phyloP scores from a whole-genome alignment of 1,140 invertebrate species.

The Philotrypesis tridentata region DNA sequence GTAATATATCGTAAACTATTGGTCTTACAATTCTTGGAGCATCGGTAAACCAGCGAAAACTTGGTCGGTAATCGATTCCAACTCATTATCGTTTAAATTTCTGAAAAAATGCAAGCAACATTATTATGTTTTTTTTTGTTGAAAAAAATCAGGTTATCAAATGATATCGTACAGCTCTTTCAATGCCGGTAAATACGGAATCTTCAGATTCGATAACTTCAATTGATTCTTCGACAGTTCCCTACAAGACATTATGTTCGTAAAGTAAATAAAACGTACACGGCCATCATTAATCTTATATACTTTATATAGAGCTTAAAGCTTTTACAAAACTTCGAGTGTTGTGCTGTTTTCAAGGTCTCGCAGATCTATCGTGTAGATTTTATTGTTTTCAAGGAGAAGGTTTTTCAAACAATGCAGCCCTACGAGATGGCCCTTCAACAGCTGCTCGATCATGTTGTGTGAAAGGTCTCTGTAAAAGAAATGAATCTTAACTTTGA shows the following conservation, averaged over 20 bases:
- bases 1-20: neutral
- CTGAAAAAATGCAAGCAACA: slow-evolving; percentile 58
- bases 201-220: slow-evolving; percentile 65
- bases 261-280: neutral
- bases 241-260: slow-evolving; percentile 51
- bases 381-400: slow-evolving; percentile 68
- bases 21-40: slow-evolving; percentile 54
- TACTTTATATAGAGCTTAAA: neutral
- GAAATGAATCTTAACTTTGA: slow-evolving; percentile 46
- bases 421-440: slow-evolving; percentile 66
- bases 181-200: slow-evolving; percentile 72
- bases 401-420: slow-evolving; percentile 70
- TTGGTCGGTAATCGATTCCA: slow-evolving; percentile 68
- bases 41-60: slow-evolving; percentile 69
- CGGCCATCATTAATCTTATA: neutral
- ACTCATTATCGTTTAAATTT: slow-evolving; percentile 70
- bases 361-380: slow-evolving; percentile 65
- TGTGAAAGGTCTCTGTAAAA: slow-evolving; percentile 68
- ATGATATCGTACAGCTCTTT: slow-evolving; percentile 74
- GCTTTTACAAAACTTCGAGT: slow-evolving; percentile 70
- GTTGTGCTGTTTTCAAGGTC: slow-evolving; percentile 69
- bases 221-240: slow-evolving; percentile 67
- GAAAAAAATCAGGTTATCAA: slow-evolving; percentile 9
- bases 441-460: slow-evolving; percentile 70
- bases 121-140: neutral